A percentile compares a stretch with the other conserved stretches of the same genome.
These are phyloP conservation scores for Orycteropus afer DNA, from an alignment of 2,113 vertebrate genomes.

Conservation along the genomic window DNA sequence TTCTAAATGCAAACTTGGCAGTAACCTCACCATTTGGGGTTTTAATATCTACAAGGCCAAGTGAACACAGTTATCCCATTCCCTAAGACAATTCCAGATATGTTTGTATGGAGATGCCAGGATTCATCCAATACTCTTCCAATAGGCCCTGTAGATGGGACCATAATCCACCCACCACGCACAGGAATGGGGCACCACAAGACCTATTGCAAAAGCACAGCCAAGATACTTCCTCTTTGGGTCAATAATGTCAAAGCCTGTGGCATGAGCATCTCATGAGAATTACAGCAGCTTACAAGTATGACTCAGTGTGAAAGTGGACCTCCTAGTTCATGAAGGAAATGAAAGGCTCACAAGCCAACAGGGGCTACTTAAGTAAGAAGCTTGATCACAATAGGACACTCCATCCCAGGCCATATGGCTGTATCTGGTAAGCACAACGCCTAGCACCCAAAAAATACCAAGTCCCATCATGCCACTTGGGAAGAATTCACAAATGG, in stretches of 20 bases:
- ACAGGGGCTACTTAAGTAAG: conserved; percentile 8
- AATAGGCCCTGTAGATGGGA: not conserved
- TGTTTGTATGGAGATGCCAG: not conserved
- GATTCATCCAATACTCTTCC: not conserved
- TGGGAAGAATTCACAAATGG: not conserved
- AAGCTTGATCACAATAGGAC: not conserved
- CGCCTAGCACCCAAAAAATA: not conserved
- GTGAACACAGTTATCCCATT: not conserved
- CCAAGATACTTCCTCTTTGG: not conserved
- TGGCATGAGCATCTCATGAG: not conserved
- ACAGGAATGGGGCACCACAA: not conserved
- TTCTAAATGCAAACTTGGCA: not conserved
- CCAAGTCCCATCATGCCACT: not conserved
- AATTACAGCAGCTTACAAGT: not conserved
- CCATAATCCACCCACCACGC: not conserved
- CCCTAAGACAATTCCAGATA: not conserved
- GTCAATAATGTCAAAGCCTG: not conserved
- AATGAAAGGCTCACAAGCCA: conserved; percentile 4
- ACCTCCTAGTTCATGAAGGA: not conserved
- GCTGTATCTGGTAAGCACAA: not conserved
- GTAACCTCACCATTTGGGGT: not conserved
- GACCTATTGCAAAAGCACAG: not conserved
- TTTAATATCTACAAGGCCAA: not conserved
- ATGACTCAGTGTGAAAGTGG: not conserved
- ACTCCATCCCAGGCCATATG: not conserved